Evolutionary conservation across 2,113 vertebrate genomes (phyloP), one percentile per base, ranked within the genome.

Genomic region (Plectropomus leopardus): DNA sequence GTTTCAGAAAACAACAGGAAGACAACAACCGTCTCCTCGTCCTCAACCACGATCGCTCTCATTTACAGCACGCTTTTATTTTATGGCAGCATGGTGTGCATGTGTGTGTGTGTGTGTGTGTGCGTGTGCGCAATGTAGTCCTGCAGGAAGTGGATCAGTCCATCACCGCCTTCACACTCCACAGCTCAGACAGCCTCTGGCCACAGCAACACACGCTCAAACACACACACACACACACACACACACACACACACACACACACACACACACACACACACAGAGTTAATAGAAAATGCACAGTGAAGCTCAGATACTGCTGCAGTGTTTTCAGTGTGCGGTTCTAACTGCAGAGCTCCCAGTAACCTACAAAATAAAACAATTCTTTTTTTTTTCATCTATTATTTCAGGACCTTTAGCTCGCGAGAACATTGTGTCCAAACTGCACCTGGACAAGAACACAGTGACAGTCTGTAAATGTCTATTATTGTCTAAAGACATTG

Each of bases 121-220:
- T 57, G 58, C 47, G 55, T 47, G 66, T 68, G 53, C 42, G n/a
- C 40, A 61, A 8, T 26, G 54, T 23, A 34, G 16, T 34, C 67
- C 72, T 70, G 75, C 58, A 42, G 67, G 72, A 36, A 50, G 71
- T 72, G 57, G 70, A 82, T 82, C 75, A 69, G 82, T 88, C 78
- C 40, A 47, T 87, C 72, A 69, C 70, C 32, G 28, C 80, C 82
- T 85, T 82, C 83, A 88, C 86, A 85, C 76, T 65, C 79, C 86
- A 85, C 42, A 54, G 72, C 76, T 73, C 83, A 73, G 67, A 36
- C 75, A 73, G 83, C 80, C 79, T 76, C 57, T 70, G 72, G 68
- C 58, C 76, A 63, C 63, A 0, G 26, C 45, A 17, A 47, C 54
- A 53, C 65, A 61, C 13, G 9, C 64, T 47, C 47, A 36, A 67